Evolutionary conservation across 2,888 invertebrate genomes (phyloP).

Genomic region (Drosophila fulvimacula): DNA sequence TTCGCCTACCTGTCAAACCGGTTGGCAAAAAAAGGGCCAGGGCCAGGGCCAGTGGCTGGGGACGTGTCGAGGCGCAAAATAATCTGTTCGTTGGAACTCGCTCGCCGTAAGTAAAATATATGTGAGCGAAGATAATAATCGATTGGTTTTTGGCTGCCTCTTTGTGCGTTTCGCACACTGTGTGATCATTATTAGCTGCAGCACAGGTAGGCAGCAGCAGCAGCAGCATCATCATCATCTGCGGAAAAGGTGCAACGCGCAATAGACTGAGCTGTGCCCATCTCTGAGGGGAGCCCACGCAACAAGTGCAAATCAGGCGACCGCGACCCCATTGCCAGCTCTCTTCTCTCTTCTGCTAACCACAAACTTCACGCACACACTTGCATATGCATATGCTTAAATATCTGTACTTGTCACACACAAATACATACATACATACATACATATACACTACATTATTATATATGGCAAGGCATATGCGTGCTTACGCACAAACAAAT

Average conservation of each 20-base stretch:
- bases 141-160: constrained; percentile 79
- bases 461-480: constrained; percentile 11
- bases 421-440: background rate
- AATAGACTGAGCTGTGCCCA: constrained; percentile 35
- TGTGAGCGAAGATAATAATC: constrained; percentile 75
- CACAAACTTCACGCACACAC: constrained; percentile 22
- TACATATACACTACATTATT: constrained; percentile 14
- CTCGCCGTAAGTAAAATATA: constrained; percentile 48
- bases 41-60: constrained; percentile 42
- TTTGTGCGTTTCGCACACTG: constrained; percentile 73
- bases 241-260: constrained; percentile 49
- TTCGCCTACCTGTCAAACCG: constrained; percentile 74
- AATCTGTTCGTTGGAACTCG: constrained; percentile 81
- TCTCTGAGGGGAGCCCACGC: constrained; percentile 65
- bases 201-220: constrained; percentile 26
- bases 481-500: constrained; percentile 38
- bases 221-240: constrained; percentile 2
- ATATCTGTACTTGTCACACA: constrained; percentile 29
- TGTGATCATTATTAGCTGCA: constrained; percentile 77
- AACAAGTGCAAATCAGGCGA: constrained; percentile 55
- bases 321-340: constrained; percentile 42
- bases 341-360: constrained; percentile 24
- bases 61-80: constrained; percentile 77
- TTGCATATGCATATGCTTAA: constrained; percentile 1
- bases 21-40: constrained; percentile 67